Base-by-base conservation (phyloP, 2,797 vertebrate species). In the Pelodytes ibericus region DNA sequence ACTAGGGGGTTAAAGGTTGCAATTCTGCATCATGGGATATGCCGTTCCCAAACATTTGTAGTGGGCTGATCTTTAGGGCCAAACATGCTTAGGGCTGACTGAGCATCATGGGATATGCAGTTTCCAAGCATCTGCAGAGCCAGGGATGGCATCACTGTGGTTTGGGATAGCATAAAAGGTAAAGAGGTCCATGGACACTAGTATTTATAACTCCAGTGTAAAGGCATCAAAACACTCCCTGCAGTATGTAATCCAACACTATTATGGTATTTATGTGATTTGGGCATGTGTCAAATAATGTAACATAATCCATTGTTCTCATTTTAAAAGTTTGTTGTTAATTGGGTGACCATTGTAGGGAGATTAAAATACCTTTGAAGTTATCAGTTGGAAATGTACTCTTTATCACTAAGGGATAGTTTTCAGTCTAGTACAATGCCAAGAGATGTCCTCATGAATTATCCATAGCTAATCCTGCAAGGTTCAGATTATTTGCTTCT, bases 391-490 rank as follows among this genome's bases (percentile, higher is more conserved):
- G 9, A 75, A 65, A n/a, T 58, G n/a, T 29, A 56, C 31, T 26
- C 53, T 33, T 6, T 25, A 64, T 63, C 51, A 58, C 47, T 18
- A 81, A 88, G 60, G 72, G 59, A 51, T 70, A 20, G 49, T 71
- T 56, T 74, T 29, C 60, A 84, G 11, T 29, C 80, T 77, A 77
- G 33, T 61, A 76, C 67, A 11, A 58, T 78, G 71, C 3, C 77
- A n/a, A 60, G 1, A 60, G 22, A 49, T 75, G 60, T 44, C 60
- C 73, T 15, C 27, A 64, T 69, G 70, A 82, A 86, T 81, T 53
- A 84, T 74, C 85, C 77, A 83, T 84, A 81, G 33, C 30, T 65
- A 39, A 67, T 44, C 27, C 62, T 13, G 27, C 24, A 2, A 26
- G 62, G 51, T 39, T 74, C 72, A 67, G 63, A 22, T 56, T 47